A percentile compares a stretch with the other conserved stretches of the same genome.
Conservation (phyloP, 2,797 vertebrate species). For the Anomalospiza imberbis region DNA sequence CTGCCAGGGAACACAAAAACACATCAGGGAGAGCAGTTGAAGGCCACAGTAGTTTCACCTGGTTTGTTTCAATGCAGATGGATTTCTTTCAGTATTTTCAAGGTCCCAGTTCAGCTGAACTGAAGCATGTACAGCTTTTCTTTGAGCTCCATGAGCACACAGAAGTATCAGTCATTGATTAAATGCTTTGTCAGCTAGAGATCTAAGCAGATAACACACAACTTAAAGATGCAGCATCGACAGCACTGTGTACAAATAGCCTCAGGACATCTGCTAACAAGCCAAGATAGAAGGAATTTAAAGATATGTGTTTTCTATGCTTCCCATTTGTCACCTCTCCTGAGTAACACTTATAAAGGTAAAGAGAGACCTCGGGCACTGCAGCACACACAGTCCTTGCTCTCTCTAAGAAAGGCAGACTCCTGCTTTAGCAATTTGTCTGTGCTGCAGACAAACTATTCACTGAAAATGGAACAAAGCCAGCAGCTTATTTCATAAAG, state of each 20-base stretch:
- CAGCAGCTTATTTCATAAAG: constrained; percentile 36
- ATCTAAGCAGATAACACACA: neutral
- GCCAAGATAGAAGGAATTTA: neutral
- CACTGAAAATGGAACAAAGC: neutral
- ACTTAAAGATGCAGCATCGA: neutral
- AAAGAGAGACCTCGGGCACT: neutral
- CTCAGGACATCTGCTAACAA: neutral
- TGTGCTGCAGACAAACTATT: neutral
- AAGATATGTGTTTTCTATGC: neutral
- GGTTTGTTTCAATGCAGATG: neutral
- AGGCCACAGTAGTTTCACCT: neutral
- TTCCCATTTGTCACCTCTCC: neutral
- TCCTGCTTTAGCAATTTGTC: neutral
- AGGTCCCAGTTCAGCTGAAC: neutral
- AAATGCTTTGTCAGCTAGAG: neutral
- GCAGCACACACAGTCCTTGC: neutral
- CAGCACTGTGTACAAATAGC: neutral
- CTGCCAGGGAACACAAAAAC: neutral
- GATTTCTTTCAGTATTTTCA: neutral
- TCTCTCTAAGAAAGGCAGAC: neutral
- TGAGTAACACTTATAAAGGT: neutral
- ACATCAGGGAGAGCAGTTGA: neutral
- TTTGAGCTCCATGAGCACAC: neutral
- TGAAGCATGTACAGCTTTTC: neutral
- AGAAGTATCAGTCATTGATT: neutral